Evolutionary conservation across 1,140 invertebrate genomes (phyloP), one percentile per base, ranked within the genome.

Genomic region (Cepaea nemoralis): DNA sequence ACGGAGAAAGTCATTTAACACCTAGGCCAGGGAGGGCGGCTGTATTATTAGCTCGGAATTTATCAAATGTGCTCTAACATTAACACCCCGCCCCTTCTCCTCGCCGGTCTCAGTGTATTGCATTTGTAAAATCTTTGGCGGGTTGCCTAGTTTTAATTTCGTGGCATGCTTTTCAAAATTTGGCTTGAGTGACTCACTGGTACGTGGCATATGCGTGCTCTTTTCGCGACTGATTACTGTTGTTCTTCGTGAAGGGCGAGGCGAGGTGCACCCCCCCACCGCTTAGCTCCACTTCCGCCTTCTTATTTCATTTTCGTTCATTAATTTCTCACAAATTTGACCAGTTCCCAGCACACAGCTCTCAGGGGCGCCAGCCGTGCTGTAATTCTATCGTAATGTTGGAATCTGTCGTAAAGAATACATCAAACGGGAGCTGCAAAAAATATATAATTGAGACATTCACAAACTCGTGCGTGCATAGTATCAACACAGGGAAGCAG

Each of bases 301-400:
- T 63, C n/a, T 63, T 63, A 63, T 63, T 31, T 31, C 33, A 63
- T 63, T 31, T 63, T 63, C 59, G 27, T 63, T 63, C 59, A 63
- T 63, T 63, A 63, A 31, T 63, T 63, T 63, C 59, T 31, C 59
- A 6, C 59, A 63, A 31, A 63, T 63, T 5, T 63, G 59, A 27
- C 3, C 27, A 16, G 5, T 63, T 16, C 1, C 27, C 2, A 6
- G 3, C n/a, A 55, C 19, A 31, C 33, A 27, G 5, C n/a, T n/a
- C 59, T 31, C 5, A 27, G 27, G n/a, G 59, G 5, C 59, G n/a
- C 2, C 59, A 16, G 10, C 59, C 22, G 27, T 31, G 10, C n/a
- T 31, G 27, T 31, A 63, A 63, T 31, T 63, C 59, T 31, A 63
- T 31, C n/a, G 27, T 63, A n/a, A 8, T 6, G 27, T 16, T 22